Evolutionary conservation across 2,113 vertebrate genomes (phyloP), one percentile per base, ranked within the genome.

Genomic region (Limanda limanda): DNA sequence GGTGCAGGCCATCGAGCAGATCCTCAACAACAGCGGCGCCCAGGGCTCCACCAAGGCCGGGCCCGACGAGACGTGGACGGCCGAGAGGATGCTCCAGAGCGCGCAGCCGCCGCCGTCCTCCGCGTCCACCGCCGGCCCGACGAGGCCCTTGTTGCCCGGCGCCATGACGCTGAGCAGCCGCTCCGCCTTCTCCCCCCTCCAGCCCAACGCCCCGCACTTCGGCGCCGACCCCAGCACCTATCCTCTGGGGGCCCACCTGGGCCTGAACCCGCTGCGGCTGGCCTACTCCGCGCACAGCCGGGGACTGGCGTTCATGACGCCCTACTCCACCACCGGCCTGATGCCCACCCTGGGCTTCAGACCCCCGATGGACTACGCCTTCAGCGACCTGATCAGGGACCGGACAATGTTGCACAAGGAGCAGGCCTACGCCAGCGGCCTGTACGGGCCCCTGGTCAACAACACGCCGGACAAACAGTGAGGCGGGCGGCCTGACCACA

Each of bases 1-100:
- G 94, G 97, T 99, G 25, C 97, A 99, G 93, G 98, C 98, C 90
- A 99, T 99, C 85, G 98, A 99, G 95, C 98, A 99, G 93, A 97
- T 99, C 89, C 96, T 99, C 78, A 99, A 98, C 95, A 97, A 98
- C 94, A 86, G 93, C 83, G 94, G 91, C 24, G 94, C 90, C 47
- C 82, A 95, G 80, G 73, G 86, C 76, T 1, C 89, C 76, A 75
- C 37, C 85, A 92, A 91, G 72, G 15, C 82, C 80, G 86, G 80
- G 4, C 17, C 91, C 0, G 96, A 97, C 1, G 96, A 97, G 79
- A 68, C 94, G 21, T 98, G 96, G 96, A 92, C 95, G 51, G 95
- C 96, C 4, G 97, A 98, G 14, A 92, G 95, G 57, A 83, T 95
- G 61, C 92, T 96, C 58, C 96, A 94, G 1, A 94, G 91, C 56